These are phyloP conservation scores for Tinamus major DNA, from an alignment of 2,797 vertebrate species.

Conservation along the genomic window DNA sequence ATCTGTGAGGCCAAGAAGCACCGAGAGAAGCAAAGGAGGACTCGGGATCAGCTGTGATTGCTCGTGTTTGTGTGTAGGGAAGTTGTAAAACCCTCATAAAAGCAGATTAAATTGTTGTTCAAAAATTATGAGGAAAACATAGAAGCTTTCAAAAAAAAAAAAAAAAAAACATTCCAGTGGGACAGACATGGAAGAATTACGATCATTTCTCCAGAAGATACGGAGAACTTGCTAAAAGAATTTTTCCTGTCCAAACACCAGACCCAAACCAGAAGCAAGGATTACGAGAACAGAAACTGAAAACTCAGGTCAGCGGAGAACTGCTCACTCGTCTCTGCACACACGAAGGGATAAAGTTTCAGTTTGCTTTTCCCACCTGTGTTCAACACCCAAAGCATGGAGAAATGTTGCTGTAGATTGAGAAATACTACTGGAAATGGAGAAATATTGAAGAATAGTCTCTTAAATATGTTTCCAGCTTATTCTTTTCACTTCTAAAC, in stretches of 20 bases:
- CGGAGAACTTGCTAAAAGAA: neutral
- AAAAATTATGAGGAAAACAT: constrained; percentile 23
- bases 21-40: neutral
- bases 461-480: neutral
- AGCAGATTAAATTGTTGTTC: neutral
- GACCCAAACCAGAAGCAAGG: neutral
- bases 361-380: neutral
- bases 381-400: neutral
- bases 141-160: neutral
- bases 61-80: neutral
- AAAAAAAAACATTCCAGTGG: neutral
- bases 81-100: neutral
- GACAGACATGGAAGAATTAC: neutral
- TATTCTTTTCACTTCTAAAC: constrained; percentile 6
- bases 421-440: neutral
- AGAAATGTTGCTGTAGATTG: neutral
- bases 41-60: neutral
- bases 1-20: neutral
- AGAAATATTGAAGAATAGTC: neutral
- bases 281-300: neutral
- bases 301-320: neutral
- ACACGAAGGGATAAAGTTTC: neutral
- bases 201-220: neutral
- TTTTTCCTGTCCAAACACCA: neutral
- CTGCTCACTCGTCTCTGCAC: neutral